Evolutionary conservation across 2,888 invertebrate species (phyloP).

Genomic region (Drosophila monieri): DNA sequence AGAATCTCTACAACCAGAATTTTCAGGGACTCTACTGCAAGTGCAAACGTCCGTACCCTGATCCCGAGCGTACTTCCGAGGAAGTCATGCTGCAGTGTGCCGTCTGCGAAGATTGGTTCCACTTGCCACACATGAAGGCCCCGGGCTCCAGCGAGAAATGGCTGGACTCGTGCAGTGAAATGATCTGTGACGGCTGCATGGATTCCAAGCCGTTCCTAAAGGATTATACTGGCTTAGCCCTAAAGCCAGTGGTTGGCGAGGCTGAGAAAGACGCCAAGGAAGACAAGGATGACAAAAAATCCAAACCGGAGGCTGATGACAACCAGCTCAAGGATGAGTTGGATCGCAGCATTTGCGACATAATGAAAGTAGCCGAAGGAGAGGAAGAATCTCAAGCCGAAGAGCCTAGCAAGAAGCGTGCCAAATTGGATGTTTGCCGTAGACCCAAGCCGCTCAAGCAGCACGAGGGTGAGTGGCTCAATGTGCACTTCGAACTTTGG

Average conservation of each 20-base stretch:
- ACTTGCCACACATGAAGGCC: constrained; percentile 88
- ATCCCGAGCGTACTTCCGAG: constrained; percentile 91
- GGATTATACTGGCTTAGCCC: constrained; percentile 86
- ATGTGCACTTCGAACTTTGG: background rate
- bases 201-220: constrained; percentile 90
- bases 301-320: constrained; percentile 61
- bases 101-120: constrained; percentile 99
- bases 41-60: constrained; percentile 97
- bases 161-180: constrained; percentile 89
- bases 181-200: constrained; percentile 93
- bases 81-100: constrained; percentile 99
- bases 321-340: constrained; percentile 73
- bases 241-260: constrained; percentile 57
- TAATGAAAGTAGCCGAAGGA: constrained; percentile 70
- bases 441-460: constrained; percentile 56
- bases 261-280: constrained; percentile 48
- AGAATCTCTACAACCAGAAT: constrained; percentile 96
- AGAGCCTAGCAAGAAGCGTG: constrained; percentile 70
- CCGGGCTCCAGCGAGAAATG: constrained; percentile 84
- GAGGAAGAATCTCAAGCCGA: background rate
- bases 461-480: constrained; percentile 51
- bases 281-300: constrained; percentile 33
- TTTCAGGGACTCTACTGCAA: constrained; percentile 96
- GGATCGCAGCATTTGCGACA: constrained; percentile 79
- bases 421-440: constrained; percentile 64